Percentiles rank a stretch among this genome's conserved stretches.
phyloP scores from a whole-genome alignment of 2,888 invertebrate genomes.

The Cenopis cana region DNA sequence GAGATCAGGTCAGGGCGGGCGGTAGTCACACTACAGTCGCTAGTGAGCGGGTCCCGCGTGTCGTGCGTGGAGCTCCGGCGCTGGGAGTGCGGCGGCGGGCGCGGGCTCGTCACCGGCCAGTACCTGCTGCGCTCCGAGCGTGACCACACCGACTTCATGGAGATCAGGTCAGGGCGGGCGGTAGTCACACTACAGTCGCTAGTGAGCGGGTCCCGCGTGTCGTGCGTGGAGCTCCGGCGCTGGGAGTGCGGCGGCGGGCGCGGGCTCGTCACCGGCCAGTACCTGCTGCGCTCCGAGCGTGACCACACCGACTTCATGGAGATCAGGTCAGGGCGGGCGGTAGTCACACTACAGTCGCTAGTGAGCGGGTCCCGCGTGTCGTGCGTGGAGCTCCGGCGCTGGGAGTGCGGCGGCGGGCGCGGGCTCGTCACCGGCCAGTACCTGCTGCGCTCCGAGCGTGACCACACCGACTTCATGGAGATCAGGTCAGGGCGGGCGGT shows the following conservation, averaged over 20 bases:
- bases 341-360: too few relatives aligned
- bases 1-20: conserved; percentile 96
- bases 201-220: conserved; percentile 92
- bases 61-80: conserved; percentile 95
- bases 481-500: conserved; percentile 94
- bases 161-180: conserved; percentile 95
- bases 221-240: conserved; percentile 94
- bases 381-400: conserved; percentile 93
- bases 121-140: conserved; percentile 94
- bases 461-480: conserved; percentile 95
- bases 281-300: conserved; percentile 92
- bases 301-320: conserved; percentile 96
- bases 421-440: conserved; percentile 92
- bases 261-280: conserved; percentile 91
- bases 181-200: too few relatives aligned
- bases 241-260: conserved; percentile 87
- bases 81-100: conserved; percentile 86
- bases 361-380: conserved; percentile 94
- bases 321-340: conserved; percentile 94
- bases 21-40: too few relatives aligned
- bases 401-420: conserved; percentile 86
- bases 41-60: conserved; percentile 93
- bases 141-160: conserved; percentile 95
- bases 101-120: conserved; percentile 90
- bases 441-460: conserved; percentile 92